Evolutionary conservation across 1,140 invertebrate species (phyloP).

Genomic region (Hylaeus anthracinus): DNA sequence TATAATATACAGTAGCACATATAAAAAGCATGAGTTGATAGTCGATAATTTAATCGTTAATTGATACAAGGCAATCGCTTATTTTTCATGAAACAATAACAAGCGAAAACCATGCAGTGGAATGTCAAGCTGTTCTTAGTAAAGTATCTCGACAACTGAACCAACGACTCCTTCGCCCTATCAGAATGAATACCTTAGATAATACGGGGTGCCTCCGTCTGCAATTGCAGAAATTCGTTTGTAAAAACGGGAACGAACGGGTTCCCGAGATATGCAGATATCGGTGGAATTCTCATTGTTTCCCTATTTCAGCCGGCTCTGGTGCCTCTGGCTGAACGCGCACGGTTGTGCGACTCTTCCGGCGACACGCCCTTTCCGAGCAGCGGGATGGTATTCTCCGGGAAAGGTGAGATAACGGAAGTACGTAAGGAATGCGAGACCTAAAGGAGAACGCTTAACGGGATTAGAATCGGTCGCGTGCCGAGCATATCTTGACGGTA

Average conservation of each 20-base stretch:
- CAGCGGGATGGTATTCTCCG: not conserved
- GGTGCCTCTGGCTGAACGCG: not conserved
- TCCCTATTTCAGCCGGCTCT: constrained; percentile 37
- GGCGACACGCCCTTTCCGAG: constrained; percentile 17
- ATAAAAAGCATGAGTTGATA: too few species aligned
- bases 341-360: constrained; percentile 35
- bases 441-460: constrained; percentile 61
- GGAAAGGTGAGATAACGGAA: constrained; percentile 61
- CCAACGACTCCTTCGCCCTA: too few species aligned
- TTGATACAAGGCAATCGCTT: too few species aligned
- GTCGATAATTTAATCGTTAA: too few species aligned
- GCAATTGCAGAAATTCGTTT: not conserved
- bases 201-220: too few species aligned
- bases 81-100: too few species aligned
- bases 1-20: too few species aligned
- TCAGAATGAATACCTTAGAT: too few species aligned
- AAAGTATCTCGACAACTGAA: not conserved
- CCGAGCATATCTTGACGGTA: constrained; percentile 60
- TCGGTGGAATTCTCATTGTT: constrained; percentile 47
- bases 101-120: too few species aligned
- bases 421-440: constrained; percentile 51
- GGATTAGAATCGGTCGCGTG: constrained; percentile 65
- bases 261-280: constrained; percentile 42
- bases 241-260: constrained; percentile 27
- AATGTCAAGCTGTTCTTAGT: too few species aligned